phyloP scores from a whole-genome alignment of 1,140 invertebrate genomes.

The Drusus annulatus region DNA sequence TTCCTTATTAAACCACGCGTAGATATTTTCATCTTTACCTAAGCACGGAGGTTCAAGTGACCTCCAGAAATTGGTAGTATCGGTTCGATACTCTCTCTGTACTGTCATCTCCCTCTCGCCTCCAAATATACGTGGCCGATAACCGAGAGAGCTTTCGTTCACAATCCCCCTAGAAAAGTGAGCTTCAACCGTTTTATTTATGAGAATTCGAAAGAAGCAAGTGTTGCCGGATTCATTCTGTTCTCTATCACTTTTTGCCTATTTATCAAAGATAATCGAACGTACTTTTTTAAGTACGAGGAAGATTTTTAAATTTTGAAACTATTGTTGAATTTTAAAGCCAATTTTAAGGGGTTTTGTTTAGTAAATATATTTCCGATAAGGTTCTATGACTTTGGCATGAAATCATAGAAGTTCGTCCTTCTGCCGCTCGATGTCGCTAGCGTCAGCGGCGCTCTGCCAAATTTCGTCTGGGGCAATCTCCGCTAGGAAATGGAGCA shows the following conservation, averaged over 20 bases:
- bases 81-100: conserved; percentile 40
- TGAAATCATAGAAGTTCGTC: conserved; percentile 50
- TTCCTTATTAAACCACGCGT: not conserved
- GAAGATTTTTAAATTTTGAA: no score
- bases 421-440: conserved; percentile 54
- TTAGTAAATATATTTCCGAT: no score
- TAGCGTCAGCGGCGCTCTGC: conserved; percentile 49
- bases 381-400: no score
- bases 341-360: no score
- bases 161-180: conserved; percentile 35
- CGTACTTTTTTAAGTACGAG: no score
- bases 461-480: conserved; percentile 45
- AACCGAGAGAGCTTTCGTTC: conserved; percentile 40
- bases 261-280: no score
- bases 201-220: conserved; percentile 50
- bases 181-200: conserved; percentile 54
- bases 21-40: conserved; percentile 56
- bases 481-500: conserved; percentile 53
- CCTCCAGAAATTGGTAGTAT: conserved; percentile 54
- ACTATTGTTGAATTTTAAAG: no score
- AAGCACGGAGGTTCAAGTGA: conserved; percentile 57
- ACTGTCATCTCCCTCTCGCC: conserved; percentile 7
- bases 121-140: not conserved
- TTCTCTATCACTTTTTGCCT: not conserved
- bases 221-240: conserved; percentile 47